These are phyloP conservation scores for Caenorhabditis wallacei DNA, from an alignment of 2,888 invertebrate genomes.

Conservation along the genomic window DNA sequence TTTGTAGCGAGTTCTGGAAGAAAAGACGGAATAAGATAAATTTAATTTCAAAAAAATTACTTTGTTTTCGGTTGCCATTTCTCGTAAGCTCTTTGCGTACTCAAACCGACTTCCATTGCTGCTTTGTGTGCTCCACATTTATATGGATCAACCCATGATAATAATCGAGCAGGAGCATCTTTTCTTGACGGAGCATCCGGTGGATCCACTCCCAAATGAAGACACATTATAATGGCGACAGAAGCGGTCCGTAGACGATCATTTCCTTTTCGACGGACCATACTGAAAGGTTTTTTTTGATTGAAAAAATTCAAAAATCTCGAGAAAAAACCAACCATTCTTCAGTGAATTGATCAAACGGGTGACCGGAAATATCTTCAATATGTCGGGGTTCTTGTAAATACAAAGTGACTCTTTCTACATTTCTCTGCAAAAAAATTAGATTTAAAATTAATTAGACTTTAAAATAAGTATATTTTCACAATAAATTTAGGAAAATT, in stretches of 20 bases:
- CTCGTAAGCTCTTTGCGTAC: constrained; percentile 96
- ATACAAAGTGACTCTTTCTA: constrained; percentile 65
- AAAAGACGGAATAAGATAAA: background rate
- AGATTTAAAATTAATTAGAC: no score
- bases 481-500: background rate
- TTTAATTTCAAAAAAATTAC: constrained; percentile 65
- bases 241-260: constrained; percentile 97
- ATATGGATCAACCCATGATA: constrained; percentile 95
- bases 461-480: no score
- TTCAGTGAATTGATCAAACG: constrained; percentile 66
- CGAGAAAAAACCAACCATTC: constrained; percentile 37
- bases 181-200: constrained; percentile 94
- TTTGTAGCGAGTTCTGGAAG: constrained; percentile 88
- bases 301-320: no score
- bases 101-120: constrained; percentile 92
- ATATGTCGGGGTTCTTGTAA: constrained; percentile 80
- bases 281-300: constrained; percentile 26
- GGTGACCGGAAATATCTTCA: constrained; percentile 75
- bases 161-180: constrained; percentile 91
- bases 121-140: constrained; percentile 89
- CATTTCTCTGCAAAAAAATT: constrained; percentile 59
- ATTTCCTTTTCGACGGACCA: constrained; percentile 60
- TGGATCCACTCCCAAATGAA: constrained; percentile 99
- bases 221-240: constrained; percentile 96
- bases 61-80: constrained; percentile 96